Evolutionary conservation across 2,888 invertebrate genomes (phyloP).

Genomic region (Xylota sylvarum): DNA sequence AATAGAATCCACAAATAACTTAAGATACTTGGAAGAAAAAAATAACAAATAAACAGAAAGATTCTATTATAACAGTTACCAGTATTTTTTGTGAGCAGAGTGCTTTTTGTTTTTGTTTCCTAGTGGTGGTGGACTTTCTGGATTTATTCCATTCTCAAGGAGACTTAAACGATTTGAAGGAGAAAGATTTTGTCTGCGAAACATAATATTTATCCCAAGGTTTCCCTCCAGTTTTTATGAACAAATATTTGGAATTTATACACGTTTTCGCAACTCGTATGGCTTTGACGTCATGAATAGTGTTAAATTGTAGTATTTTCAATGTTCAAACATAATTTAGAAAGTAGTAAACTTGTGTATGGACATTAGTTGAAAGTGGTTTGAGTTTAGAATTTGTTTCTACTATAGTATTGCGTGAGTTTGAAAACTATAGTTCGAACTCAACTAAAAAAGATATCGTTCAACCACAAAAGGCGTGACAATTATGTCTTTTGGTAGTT

Average conservation of each 20-base stretch:
- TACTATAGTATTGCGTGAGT: too few species aligned
- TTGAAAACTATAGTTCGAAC: too few species aligned
- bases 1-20: conserved; percentile 31
- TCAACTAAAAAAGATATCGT: too few species aligned
- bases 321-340: background rate
- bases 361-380: background rate
- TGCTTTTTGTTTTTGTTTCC: background rate
- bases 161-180: conserved; percentile 14
- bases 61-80: conserved; percentile 11
- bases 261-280: background rate
- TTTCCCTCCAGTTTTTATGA: conserved; percentile 3
- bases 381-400: background rate
- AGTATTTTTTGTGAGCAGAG: background rate
- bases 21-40: background rate
- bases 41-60: background rate
- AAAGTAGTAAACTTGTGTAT: background rate
- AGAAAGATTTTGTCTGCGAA: conserved; percentile 1
- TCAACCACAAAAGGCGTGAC: too few species aligned
- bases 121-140: background rate
- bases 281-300: background rate
- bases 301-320: background rate
- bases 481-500: too few species aligned
- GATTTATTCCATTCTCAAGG: conserved; percentile 23
- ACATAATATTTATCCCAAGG: conserved; percentile 33
- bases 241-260: too few species aligned